Base-by-base conservation (phyloP, 64 coral and sea anemone genomes). In the Dendronephthya gigantea region DNA sequence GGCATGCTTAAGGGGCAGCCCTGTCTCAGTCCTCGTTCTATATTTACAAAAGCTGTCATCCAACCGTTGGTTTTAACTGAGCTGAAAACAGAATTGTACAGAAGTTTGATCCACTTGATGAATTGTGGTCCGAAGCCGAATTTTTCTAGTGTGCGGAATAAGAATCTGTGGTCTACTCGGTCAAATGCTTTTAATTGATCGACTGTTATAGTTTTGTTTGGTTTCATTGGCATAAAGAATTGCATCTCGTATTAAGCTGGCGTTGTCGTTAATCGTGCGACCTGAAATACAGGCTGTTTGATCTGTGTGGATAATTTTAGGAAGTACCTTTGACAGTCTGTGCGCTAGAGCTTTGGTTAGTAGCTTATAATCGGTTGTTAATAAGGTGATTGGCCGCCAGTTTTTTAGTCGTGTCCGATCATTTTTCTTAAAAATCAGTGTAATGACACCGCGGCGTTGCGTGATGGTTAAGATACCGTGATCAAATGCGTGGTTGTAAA, bases 111-210 rank as follows among this genome's bases (percentile, higher is more conserved):
- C n/a, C n/a, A n/a, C n/a, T n/a, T n/a, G n/a, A n/a, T n/a, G n/a
- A n/a, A n/a, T n/a, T n/a, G n/a, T n/a, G n/a, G n/a, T n/a, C n/a
- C n/a, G n/a, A n/a, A n/a, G n/a, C n/a, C n/a, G n/a, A n/a, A n/a
- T n/a, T n/a, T n/a, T n/a, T n/a, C n/a, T n/a, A n/a, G n/a, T n/a
- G n/a, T n/a, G n/a, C n/a, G n/a, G n/a, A n/a, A n/a, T n/a, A n/a
- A n/a, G n/a, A n/a, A n/a, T n/a, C n/a, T n/a, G n/a, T n/a, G n/a
- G n/a, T n/a, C n/a, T n/a, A 82, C 81, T 35, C 81, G 29, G 81
- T 82, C 81, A 82, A 82, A 82, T n/a, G 81, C 81, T 35, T 82
- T 82, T 82, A 34, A n/a, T 82, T 82, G 81, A 35, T 82, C 81
- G 38, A 82, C 38, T 82, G 81, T 35, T 82, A 82, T n/a, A 34